These are phyloP conservation scores for Steinernema carpocapsae DNA, from an alignment of 2,888 invertebrate genomes.

Conservation along the genomic window DNA sequence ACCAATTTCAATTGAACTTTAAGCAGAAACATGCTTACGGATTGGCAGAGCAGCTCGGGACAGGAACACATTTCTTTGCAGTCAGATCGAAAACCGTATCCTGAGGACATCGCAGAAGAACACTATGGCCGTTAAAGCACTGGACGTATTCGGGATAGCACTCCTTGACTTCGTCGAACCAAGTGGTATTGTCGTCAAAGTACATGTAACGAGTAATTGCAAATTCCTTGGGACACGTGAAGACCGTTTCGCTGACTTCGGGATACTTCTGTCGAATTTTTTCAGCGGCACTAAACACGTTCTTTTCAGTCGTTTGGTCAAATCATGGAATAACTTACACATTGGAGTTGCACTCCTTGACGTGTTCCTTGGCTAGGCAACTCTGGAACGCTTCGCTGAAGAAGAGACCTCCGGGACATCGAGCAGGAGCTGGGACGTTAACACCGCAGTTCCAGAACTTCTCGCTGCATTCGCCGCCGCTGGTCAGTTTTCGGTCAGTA, in stretches of 20 bases:
- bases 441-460: neutral
- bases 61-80: neutral
- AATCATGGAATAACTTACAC: too few species aligned
- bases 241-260: neutral
- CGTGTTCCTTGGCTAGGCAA: neutral
- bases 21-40: neutral
- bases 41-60: neutral
- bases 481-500: neutral
- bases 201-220: too few species aligned
- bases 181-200: too few species aligned
- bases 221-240: neutral
- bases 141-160: slow-evolving; percentile 12
- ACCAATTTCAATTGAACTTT: neutral
- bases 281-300: neutral
- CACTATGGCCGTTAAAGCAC: neutral
- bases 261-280: neutral
- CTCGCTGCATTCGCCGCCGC: neutral
- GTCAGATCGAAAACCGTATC: neutral
- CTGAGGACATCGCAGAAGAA: neutral
- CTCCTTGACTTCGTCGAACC: neutral
- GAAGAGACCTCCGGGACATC: neutral
- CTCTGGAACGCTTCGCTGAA: neutral
- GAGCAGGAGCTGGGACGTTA: neutral
- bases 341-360: neutral
- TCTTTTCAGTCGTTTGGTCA: too few species aligned